phyloP scores from a whole-genome alignment of 2,888 invertebrate genomes.

The Xylota segnis region DNA sequence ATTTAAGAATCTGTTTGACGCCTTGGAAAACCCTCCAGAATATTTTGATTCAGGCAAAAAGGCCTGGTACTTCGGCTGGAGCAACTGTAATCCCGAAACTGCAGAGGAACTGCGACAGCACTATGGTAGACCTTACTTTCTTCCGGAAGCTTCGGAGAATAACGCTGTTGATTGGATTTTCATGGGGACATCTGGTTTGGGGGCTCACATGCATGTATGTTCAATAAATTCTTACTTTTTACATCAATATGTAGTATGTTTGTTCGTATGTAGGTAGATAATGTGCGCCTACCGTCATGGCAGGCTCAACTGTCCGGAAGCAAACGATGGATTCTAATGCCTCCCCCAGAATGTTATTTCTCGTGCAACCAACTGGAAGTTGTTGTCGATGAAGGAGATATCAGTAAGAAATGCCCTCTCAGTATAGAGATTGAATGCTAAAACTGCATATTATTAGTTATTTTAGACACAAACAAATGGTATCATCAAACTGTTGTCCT shows the following conservation, averaged over 20 bases:
- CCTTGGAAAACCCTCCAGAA: conserved; percentile 91
- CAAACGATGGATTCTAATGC: conserved; percentile 95
- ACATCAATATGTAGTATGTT: conserved; percentile 2
- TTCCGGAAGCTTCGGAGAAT: conserved; percentile 93
- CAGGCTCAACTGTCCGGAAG: conserved; percentile 96
- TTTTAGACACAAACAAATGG: conserved; percentile 97
- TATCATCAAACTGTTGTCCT: conserved; percentile 96
- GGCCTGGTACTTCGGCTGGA: conserved; percentile 92
- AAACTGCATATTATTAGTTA: conserved; percentile 89
- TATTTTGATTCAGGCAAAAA: conserved; percentile 84
- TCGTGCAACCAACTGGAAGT: conserved; percentile 86
- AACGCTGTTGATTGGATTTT: conserved; percentile 98
- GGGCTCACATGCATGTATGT: conserved; percentile 96
- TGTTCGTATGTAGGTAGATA: conserved; percentile 91
- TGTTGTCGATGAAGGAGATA: conserved; percentile 94
- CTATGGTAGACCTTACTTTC: conserved; percentile 94
- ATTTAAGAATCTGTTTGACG: conserved; percentile 91
- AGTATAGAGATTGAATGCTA: conserved; percentile 19
- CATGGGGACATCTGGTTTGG: conserved; percentile 97
- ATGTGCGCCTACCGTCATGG: conserved; percentile 97
- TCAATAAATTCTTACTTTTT: conserved; percentile 77
- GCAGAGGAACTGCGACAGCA: conserved; percentile 91
- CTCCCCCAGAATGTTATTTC: conserved; percentile 96
- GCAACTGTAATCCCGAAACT: conserved; percentile 95
- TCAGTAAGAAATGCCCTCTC: conserved; percentile 87